Percentiles rank a stretch among this genome's conserved stretches.
These are phyloP conservation scores for Hetaerina americana DNA, from an alignment of 1,140 invertebrate species.

Conservation along the genomic window DNA sequence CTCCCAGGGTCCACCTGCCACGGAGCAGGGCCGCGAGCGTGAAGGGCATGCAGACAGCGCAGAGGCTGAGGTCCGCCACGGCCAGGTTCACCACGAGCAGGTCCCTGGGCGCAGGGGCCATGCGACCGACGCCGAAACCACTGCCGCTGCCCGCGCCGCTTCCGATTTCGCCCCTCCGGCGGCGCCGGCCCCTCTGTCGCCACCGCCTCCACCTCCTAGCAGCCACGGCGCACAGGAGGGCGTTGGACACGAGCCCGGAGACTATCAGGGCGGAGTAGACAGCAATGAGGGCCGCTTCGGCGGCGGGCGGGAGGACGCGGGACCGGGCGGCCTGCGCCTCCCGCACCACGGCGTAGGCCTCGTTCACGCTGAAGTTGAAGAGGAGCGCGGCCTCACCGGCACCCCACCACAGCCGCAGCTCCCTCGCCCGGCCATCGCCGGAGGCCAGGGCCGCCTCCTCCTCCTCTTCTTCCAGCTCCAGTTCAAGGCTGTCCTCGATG, in stretches of 20 bases:
- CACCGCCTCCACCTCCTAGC: constrained; percentile 24
- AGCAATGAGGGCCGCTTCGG: constrained; percentile 18
- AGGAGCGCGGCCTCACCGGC: neutral
- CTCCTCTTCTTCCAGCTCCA: neutral
- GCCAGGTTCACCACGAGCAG: constrained; percentile 40
- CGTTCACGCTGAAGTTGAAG: constrained; percentile 13
- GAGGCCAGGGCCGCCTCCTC: neutral
- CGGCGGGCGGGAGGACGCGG: constrained; percentile 3
- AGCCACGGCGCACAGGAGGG: constrained; percentile 28
- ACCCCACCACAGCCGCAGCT: neutral
- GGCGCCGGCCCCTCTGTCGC: neutral
- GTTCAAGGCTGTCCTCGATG: neutral
- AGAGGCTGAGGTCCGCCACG: constrained; percentile 35
- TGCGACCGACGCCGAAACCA: constrained; percentile 11
- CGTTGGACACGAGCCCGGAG: constrained; percentile 25
- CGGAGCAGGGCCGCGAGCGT: constrained; percentile 29
- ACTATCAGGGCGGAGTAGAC: constrained; percentile 19
- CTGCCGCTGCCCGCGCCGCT: neutral
- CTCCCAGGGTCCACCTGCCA: constrained; percentile 20
- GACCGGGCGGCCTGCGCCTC: constrained; percentile 14
- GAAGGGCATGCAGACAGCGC: constrained; percentile 35
- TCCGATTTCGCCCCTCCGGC: neutral
- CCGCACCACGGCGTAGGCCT: constrained; percentile 14
- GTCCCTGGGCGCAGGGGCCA: constrained; percentile 37
- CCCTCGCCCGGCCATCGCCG: neutral